These are phyloP conservation scores for Epiblema foenella DNA, from an alignment of 2,888 invertebrate genomes.

Conservation along the genomic window DNA sequence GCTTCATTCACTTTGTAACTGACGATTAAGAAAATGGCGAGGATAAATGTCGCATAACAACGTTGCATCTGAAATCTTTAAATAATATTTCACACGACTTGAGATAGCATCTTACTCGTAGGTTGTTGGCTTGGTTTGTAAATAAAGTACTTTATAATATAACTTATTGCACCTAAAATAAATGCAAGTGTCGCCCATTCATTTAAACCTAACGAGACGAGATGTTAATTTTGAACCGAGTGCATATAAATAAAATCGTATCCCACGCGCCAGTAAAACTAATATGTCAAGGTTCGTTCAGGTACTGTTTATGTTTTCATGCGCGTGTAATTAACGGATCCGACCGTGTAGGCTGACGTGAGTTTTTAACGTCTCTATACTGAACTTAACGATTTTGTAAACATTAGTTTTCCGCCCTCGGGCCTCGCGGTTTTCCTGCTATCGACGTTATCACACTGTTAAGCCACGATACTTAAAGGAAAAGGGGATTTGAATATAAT, in stretches of 20 bases:
- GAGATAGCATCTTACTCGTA: background rate
- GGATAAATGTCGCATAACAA: background rate
- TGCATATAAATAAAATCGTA: slow-evolving; percentile 62
- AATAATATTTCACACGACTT: background rate
- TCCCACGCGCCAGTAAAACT: slow-evolving; percentile 66
- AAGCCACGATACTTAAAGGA: background rate
- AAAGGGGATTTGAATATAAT: no score
- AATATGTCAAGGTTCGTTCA: slow-evolving; percentile 77
- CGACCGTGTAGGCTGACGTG: slow-evolving; percentile 55
- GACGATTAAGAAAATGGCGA: background rate
- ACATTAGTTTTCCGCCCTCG: slow-evolving; percentile 33
- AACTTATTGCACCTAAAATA: slow-evolving; percentile 26
- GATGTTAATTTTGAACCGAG: slow-evolving; percentile 48
- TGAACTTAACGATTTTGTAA: slow-evolving; percentile 38
- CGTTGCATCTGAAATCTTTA: background rate
- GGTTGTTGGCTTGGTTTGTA: background rate
- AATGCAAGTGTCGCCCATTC: slow-evolving; percentile 27
- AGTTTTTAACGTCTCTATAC: slow-evolving; percentile 47
- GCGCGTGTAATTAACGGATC: slow-evolving; percentile 64
- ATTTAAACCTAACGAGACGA: slow-evolving; percentile 47
- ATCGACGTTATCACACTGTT: slow-evolving; percentile 11
- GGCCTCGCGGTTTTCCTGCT: slow-evolving; percentile 37
- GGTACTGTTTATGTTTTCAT: slow-evolving; percentile 63
- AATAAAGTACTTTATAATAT: slow-evolving; percentile 11
- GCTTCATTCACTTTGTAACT: slow-evolving; percentile 4